Evolutionary conservation across 2,113 vertebrate genomes (phyloP).

Genomic region (Gavialis gangeticus): DNA sequence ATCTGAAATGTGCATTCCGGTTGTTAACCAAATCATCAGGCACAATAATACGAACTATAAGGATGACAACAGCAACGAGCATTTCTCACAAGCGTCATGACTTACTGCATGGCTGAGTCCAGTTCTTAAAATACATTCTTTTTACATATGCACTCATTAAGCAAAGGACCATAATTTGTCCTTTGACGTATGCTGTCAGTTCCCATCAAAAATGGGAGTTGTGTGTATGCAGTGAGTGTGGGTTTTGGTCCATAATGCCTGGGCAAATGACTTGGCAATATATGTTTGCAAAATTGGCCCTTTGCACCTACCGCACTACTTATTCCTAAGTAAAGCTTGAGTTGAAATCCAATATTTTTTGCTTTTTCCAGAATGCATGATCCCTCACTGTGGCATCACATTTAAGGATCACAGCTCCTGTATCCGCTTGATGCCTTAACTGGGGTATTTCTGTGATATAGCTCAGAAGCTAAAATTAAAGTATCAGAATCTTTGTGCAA

Average conservation of each 20-base stretch:
- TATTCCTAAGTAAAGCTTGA: accelerated
- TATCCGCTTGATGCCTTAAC: conserved; percentile 38
- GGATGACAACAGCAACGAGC: conserved; percentile 54
- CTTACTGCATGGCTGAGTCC: conserved; percentile 63
- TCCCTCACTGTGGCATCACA: conserved; percentile 40
- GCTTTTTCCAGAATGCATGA: conserved; percentile 24
- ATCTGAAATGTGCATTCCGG: conserved; percentile 5
- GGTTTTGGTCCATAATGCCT: conserved; percentile 30
- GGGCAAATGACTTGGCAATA: not conserved
- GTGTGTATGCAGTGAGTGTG: not conserved
- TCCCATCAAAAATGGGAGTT: conserved; percentile 38
- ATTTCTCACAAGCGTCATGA: conserved; percentile 49
- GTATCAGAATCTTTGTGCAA: not conserved
- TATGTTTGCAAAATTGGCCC: not conserved
- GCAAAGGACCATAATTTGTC: conserved; percentile 47
- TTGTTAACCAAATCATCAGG: conserved; percentile 9
- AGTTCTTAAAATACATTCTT: conserved; percentile 31
- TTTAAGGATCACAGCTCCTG: conserved; percentile 29
- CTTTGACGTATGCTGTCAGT: conserved; percentile 43
- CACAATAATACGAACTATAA: not conserved
- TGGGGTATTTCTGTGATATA: conserved; percentile 50
- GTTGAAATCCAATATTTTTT: not conserved
- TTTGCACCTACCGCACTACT: not conserved
- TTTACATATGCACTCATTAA: conserved; percentile 36
- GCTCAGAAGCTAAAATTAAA: not conserved